Evolutionary conservation across 2,113 vertebrate genomes (phyloP).

Genomic region (Anser cygnoides): DNA sequence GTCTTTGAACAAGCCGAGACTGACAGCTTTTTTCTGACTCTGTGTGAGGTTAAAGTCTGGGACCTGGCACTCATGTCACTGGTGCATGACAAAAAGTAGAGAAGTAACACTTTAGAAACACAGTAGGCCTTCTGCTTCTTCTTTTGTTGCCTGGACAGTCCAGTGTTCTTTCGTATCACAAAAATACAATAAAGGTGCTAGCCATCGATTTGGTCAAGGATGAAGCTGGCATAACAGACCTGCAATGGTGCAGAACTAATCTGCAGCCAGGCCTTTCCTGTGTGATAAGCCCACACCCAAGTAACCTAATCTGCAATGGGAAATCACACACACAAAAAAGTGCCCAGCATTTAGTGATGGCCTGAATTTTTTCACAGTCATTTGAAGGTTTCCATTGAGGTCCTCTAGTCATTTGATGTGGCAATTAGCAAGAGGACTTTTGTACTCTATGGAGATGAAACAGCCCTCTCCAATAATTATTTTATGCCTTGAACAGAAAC

Average conservation of each 20-base stretch:
- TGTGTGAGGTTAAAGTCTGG: slow-evolving; percentile 68
- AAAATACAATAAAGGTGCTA: slow-evolving; percentile 80
- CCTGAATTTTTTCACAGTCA: slow-evolving; percentile 77
- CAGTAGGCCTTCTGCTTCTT: slow-evolving; percentile 54
- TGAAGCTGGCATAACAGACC: slow-evolving; percentile 81
- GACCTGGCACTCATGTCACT: slow-evolving; percentile 79
- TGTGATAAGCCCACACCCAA: slow-evolving; percentile 70
- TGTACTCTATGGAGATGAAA: slow-evolving; percentile 80
- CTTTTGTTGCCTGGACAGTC: slow-evolving; percentile 69
- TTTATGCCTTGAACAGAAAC: slow-evolving; percentile 80
- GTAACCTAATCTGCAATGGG: slow-evolving; percentile 81
- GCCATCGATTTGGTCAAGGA: slow-evolving; percentile 80
- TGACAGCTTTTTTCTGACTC: slow-evolving; percentile 80
- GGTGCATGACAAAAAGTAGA: slow-evolving; percentile 79
- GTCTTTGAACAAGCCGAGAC: slow-evolving; percentile 81
- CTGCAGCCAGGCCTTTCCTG: slow-evolving; percentile 81
- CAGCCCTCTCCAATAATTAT: slow-evolving; percentile 85
- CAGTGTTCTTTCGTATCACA: slow-evolving; percentile 76
- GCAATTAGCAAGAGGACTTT: slow-evolving; percentile 88
- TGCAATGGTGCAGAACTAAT: slow-evolving; percentile 88
- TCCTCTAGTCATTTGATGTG: slow-evolving; percentile 88
- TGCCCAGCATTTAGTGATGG: slow-evolving; percentile 68
- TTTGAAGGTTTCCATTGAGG: slow-evolving; percentile 79
- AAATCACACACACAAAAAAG: slow-evolving; percentile 71
- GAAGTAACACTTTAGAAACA: slow-evolving; percentile 76